These are phyloP conservation scores for Caenorhabditis sp. DNA, from an alignment of 2,888 invertebrate genomes.

Conservation along the genomic window DNA sequence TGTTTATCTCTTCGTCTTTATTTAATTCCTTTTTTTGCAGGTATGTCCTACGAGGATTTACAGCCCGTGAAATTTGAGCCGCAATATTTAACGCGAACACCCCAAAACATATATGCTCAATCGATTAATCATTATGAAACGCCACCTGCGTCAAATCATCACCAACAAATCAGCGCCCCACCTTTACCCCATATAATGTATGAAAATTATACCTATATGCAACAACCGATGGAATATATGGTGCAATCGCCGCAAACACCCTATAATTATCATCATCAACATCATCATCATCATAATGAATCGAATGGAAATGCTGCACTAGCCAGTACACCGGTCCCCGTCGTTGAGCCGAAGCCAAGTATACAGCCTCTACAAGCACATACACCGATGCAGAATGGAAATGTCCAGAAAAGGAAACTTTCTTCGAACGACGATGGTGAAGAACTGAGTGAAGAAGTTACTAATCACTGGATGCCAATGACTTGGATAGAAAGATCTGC, in stretches of 20 bases:
- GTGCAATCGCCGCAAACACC: not conserved
- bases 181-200: not conserved
- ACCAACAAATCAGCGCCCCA: not conserved
- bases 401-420: not conserved
- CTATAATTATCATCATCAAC: not conserved
- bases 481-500: slow-evolving; percentile 35
- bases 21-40: not conserved
- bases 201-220: not conserved
- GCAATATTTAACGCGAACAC: not conserved
- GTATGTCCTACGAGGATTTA: not conserved
- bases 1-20: not conserved
- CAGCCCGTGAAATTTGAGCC: not conserved
- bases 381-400: not conserved
- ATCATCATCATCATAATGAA: not conserved
- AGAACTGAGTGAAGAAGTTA: slow-evolving; percentile 16
- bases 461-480: slow-evolving; percentile 43
- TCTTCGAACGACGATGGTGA: not conserved
- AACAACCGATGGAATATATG: not conserved
- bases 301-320: not conserved
- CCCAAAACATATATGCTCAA: not conserved
- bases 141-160: not conserved
- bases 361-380: not conserved
- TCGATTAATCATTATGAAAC: not conserved
- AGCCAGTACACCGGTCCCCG: not conserved
- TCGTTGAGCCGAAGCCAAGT: too few relatives aligned